Evolutionary conservation across 2,113 vertebrate species (phyloP), one percentile per base, ranked within the genome.

Genomic region (Prunella fulvescens): DNA sequence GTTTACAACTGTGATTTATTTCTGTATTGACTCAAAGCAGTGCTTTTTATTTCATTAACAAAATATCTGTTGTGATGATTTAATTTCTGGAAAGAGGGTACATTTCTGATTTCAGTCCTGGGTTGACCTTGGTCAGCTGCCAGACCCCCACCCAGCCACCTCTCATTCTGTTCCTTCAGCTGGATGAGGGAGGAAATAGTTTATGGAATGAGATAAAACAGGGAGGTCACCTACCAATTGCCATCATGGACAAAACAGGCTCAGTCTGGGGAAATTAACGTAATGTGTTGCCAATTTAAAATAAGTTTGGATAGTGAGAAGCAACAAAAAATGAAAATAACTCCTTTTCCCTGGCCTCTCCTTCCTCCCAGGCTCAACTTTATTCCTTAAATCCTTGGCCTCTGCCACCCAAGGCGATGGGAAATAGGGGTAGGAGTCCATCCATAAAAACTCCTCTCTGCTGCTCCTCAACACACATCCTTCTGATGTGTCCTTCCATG

Each of bases 401-500:
- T 90, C 35, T 35, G 28, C 37, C 14, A 51, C 24, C 24, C 12
- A 51, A 23, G 11, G 37, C 3, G 0, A 16, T 70, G 42, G 11
- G 31, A 14, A 47, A 26, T 13, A n/a, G 29, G 22, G 22, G 7
- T 4, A 70, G 33, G 2, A 18, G 7, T 80, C 40, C 7, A 11
- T 47, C 44, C 13, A 1, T 31, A 18, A 31, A 24, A 76, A 9
- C 44, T 74, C 8, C 5, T 67, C 10, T 37, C 53, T 72, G 24
- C 37, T 0, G 0, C 10, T 64, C 9, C 15, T 62, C 44, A 51
- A 24, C 5, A 2, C 3, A 1, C 2, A 0, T 76, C 24, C 74
- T 9, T 16, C 24, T 76, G 20, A 3, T 2, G 5, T 39, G 26
- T 39, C 69, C 45, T 56, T 56, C 44, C 48, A 29, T 1, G 5